Conservation (phyloP, 2,797 vertebrate species). For the Sardinella longiceps region DNA sequence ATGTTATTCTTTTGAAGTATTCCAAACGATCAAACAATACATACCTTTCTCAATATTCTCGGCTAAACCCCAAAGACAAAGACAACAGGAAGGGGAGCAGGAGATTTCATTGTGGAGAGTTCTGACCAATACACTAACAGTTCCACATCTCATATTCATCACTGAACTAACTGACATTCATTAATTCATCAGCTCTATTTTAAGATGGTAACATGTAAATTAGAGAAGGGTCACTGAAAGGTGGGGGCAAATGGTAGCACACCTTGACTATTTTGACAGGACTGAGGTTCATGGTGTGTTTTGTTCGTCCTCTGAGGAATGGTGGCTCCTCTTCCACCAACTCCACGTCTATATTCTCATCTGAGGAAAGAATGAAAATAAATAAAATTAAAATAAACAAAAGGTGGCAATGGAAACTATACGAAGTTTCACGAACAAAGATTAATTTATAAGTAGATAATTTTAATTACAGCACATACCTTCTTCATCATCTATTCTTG, state of each 20-base stretch:
- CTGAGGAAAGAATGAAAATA: constrained; percentile 62
- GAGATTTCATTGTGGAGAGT: background rate
- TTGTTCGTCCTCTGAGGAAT: constrained; percentile 95
- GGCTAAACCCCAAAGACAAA: background rate
- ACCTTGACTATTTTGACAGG: constrained; percentile 99
- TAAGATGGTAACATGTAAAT: background rate
- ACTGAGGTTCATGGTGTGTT: constrained; percentile 99
- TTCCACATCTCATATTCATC: background rate
- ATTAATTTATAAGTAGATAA: background rate
- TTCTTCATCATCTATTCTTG: constrained; percentile 98
- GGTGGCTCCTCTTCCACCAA: constrained; percentile 97
- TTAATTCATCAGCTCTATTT: background rate
- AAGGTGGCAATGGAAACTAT: no score
- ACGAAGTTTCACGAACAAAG: no score
- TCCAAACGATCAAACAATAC: background rate
- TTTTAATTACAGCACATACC: constrained; percentile 68
- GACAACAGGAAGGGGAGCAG: background rate
- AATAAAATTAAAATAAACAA: background rate
- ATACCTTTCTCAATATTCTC: no score
- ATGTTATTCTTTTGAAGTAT: background rate
- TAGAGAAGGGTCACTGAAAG: background rate
- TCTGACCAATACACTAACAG: background rate
- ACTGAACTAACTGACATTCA: no score
- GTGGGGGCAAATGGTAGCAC: background rate
- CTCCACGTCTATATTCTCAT: constrained; percentile 97